Evolutionary conservation across 2,113 vertebrate species (phyloP).

Genomic region (Mellivora capensis): DNA sequence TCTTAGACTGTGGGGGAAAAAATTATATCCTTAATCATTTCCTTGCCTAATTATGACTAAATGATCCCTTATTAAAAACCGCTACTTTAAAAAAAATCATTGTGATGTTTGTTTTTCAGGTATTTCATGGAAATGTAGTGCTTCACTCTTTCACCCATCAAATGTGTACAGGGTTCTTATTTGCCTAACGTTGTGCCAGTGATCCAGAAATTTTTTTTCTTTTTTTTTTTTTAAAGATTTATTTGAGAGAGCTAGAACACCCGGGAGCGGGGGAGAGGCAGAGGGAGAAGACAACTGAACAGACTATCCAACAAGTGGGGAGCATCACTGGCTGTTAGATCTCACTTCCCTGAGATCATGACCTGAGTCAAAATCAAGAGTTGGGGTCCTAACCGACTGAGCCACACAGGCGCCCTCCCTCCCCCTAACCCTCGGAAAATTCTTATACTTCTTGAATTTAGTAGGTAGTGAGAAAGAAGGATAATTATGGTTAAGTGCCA

Average conservation of each 20-base stretch:
- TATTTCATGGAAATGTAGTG: not conserved
- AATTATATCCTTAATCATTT: not conserved
- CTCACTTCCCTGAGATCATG: not conserved
- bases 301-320: not conserved
- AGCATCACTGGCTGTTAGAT: not conserved
- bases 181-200: not conserved
- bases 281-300: not conserved
- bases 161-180: not conserved
- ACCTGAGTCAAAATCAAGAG: not conserved
- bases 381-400: not conserved
- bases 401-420: not conserved
- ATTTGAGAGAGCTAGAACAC: not conserved
- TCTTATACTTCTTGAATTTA: not conserved
- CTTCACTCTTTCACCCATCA: not conserved
- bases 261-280: not conserved
- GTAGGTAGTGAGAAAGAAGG: not conserved
- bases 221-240: not conserved
- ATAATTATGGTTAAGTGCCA: constrained; percentile 2
- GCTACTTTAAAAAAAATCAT: constrained; percentile 7
- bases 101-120: constrained; percentile 49
- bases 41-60: not conserved
- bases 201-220: not conserved
- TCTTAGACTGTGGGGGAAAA: constrained; percentile 5
- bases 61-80: constrained; percentile 35
- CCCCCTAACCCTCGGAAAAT: not conserved